Evolutionary conservation across 2,113 vertebrate genomes (phyloP).

Genomic region (Cacatua alba): DNA sequence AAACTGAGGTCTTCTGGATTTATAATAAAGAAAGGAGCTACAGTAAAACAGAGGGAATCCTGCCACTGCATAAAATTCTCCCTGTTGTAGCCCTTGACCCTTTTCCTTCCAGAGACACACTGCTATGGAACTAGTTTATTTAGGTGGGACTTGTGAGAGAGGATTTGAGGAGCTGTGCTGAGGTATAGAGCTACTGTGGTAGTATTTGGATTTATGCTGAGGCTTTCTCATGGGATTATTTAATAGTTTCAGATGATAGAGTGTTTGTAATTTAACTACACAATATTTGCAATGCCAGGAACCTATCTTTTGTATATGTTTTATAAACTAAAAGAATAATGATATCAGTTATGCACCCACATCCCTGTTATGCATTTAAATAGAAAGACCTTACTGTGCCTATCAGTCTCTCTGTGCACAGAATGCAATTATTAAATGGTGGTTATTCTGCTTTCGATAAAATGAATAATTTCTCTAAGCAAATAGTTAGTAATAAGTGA

Average conservation of each 20-base stretch:
- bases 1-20: neutral
- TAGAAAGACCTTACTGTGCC: neutral
- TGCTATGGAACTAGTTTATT: neutral
- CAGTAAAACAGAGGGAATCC: neutral
- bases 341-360: neutral
- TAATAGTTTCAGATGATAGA: neutral
- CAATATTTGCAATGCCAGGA: neutral
- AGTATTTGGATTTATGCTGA: neutral
- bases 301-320: neutral
- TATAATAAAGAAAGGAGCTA: neutral
- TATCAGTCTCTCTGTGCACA: neutral
- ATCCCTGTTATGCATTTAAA: neutral
- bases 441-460: slow-evolving; percentile 11
- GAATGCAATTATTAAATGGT: slow-evolving; percentile 29
- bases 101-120: neutral
- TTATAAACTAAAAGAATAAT: neutral
- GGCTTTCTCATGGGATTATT: neutral
- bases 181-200: neutral
- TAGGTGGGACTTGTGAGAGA: neutral
- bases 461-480: neutral
- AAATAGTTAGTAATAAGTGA: slow-evolving; percentile 25
- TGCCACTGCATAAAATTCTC: neutral
- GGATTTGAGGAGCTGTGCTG: neutral
- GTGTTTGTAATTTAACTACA: neutral
- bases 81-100: neutral